Evolutionary conservation across 2,797 vertebrate species (phyloP).

Genomic region (Phrynocephalus vlangalii): DNA sequence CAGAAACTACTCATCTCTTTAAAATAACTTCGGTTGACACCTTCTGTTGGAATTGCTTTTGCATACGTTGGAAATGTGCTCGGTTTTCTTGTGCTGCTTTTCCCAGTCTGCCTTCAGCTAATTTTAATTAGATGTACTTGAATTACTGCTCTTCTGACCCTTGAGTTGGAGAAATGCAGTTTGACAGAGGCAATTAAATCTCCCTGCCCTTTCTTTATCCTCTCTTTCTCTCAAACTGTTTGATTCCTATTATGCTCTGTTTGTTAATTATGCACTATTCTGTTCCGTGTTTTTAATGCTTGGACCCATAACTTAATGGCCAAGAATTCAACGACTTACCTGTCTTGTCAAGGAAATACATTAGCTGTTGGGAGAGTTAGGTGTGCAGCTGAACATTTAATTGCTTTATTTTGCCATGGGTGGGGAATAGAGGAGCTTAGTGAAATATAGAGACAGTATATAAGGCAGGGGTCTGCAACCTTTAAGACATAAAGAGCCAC

Average conservation of each 20-base stretch:
- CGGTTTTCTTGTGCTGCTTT: background rate
- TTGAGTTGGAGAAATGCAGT: slow-evolving; percentile 8
- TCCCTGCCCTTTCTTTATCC: background rate
- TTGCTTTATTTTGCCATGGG: background rate
- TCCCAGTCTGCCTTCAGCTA: background rate
- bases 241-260: background rate
- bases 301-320: background rate
- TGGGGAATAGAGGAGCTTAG: no score
- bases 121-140: slow-evolving; percentile 36
- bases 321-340: background rate
- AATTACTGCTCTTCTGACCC: slow-evolving; percentile 19
- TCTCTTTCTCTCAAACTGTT: background rate
- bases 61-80: background rate
- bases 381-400: background rate
- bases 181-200: slow-evolving; percentile 29
- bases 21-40: background rate
- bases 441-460: background rate
- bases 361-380: background rate
- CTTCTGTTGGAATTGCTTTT: background rate
- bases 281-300: background rate
- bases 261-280: slow-evolving; percentile 13
- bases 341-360: background rate
- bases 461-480: no score
- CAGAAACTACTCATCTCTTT: background rate
- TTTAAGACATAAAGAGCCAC: no score